These are phyloP conservation scores for Riptortus pedestris DNA, from an alignment of 1,140 invertebrate species.

Conservation along the genomic window DNA sequence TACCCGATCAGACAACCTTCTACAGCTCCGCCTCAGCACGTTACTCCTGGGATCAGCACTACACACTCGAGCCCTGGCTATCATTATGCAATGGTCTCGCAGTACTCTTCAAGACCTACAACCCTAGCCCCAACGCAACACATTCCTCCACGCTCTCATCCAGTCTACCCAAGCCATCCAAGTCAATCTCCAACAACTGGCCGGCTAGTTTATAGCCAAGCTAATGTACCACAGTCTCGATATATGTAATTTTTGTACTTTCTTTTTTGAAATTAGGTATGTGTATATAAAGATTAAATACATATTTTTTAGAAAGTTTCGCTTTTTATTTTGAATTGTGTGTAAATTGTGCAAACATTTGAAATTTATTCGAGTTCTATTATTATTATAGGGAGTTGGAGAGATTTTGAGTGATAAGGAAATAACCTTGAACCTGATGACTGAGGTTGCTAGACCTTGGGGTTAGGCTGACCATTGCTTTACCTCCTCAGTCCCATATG, in stretches of 20 bases:
- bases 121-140: constrained; percentile 1
- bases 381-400: too few relatives aligned
- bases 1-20: constrained; percentile 43
- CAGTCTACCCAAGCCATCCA: constrained; percentile 27
- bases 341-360: too few relatives aligned
- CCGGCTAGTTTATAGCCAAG: constrained; percentile 29
- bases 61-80: constrained; percentile 21
- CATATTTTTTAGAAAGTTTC: constrained; percentile 15
- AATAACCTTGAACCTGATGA: too few relatives aligned
- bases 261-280: not conserved
- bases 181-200: constrained; percentile 24
- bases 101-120: not conserved
- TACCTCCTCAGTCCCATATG: too few relatives aligned
- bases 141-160: constrained; percentile 11
- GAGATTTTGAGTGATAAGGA: too few relatives aligned
- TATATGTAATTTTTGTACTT: constrained; percentile 3
- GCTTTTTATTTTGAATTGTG: too few relatives aligned
- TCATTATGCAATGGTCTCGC: not conserved
- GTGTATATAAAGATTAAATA: not conserved
- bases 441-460: too few relatives aligned
- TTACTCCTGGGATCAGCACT: constrained; percentile 13
- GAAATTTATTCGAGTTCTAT: too few relatives aligned
- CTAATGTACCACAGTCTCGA: constrained; percentile 13
- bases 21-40: constrained; percentile 27
- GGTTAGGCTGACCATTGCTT: too few relatives aligned